A percentile compares a stretch with the other conserved stretches of the same genome.
Conservation (phyloP, 2,888 invertebrate genomes). For the Zele albiditarsus region DNA sequence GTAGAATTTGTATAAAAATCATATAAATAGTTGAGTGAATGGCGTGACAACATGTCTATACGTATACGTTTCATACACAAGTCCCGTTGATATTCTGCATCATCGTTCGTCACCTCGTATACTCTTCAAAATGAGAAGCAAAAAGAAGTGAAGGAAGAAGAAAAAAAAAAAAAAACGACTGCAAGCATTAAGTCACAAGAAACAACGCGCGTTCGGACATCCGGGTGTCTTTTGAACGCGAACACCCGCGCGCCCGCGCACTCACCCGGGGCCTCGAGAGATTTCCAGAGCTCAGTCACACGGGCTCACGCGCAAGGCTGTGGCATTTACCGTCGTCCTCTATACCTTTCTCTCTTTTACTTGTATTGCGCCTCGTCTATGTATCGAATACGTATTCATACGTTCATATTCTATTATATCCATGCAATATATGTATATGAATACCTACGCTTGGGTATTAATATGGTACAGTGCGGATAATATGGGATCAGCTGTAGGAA, state of each 20-base stretch:
- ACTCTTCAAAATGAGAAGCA: background rate
- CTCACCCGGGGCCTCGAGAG: conserved; percentile 42
- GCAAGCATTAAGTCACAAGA: conserved; percentile 17
- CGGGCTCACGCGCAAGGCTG: conserved; percentile 40
- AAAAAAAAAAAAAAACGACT: conserved; percentile 14
- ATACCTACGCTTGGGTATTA: conserved; percentile 24
- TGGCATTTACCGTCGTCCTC: conserved; percentile 55
- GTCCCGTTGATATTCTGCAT: conserved; percentile 34
- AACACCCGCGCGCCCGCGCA: conserved; percentile 35
- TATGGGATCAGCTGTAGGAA: conserved; percentile 35
- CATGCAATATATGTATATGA: conserved; percentile 21
- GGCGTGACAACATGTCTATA: conserved; percentile 11
- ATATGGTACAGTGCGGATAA: conserved; percentile 32
- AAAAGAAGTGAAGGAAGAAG: background rate
- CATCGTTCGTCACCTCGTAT: conserved; percentile 32
- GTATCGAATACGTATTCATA: background rate
- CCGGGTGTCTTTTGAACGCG: conserved; percentile 55
- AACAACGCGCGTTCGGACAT: conserved; percentile 59
- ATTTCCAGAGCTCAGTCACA: conserved; percentile 45
- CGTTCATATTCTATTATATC: conserved; percentile 5
- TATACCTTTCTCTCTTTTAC: conserved; percentile 44
- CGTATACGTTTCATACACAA: background rate
- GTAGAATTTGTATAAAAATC: background rate
- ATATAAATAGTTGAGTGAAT: background rate
- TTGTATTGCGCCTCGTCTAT: conserved; percentile 57